Evolutionary conservation across 2,797 vertebrate genomes (phyloP).

Genomic region (Sebastes cheni): DNA sequence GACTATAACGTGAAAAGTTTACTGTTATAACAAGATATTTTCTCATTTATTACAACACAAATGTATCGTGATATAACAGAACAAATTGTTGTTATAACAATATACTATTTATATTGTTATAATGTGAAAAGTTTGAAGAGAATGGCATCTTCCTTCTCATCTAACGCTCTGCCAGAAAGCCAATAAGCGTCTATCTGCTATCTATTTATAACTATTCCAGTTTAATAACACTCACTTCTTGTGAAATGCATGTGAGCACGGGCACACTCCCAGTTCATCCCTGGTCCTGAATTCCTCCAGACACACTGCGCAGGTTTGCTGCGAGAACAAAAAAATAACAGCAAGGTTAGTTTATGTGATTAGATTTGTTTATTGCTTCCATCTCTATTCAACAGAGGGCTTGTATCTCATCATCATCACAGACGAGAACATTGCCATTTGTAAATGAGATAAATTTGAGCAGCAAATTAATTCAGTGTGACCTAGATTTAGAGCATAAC

Average conservation of each 20-base stretch:
- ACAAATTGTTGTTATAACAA: too few species aligned
- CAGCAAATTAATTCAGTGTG: slow-evolving; percentile 8
- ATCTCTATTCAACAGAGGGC: background rate
- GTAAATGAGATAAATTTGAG: background rate
- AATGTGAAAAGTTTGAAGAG: too few species aligned
- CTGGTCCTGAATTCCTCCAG: slow-evolving; percentile 87
- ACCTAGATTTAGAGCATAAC: slow-evolving; percentile 4
- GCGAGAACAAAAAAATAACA: slow-evolving; percentile 28
- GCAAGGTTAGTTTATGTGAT: slow-evolving; percentile 1
- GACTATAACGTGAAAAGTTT: too few species aligned
- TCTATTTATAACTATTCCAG: background rate
- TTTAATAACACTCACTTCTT: slow-evolving; percentile 83
- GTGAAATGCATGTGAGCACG: slow-evolving; percentile 89
- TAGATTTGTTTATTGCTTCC: background rate
- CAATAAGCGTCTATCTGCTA: background rate
- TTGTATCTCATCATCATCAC: background rate
- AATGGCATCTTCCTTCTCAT: background rate
- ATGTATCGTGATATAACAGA: too few species aligned
- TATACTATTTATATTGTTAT: too few species aligned
- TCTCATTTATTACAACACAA: too few species aligned
- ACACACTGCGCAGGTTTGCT: slow-evolving; percentile 89
- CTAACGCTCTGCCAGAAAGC: too few species aligned
- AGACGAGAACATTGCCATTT: background rate
- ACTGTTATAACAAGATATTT: too few species aligned
- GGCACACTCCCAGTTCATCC: slow-evolving; percentile 87